These are phyloP conservation scores for Mantis religiosa DNA, from an alignment of 2,888 invertebrate species.

Conservation along the genomic window DNA sequence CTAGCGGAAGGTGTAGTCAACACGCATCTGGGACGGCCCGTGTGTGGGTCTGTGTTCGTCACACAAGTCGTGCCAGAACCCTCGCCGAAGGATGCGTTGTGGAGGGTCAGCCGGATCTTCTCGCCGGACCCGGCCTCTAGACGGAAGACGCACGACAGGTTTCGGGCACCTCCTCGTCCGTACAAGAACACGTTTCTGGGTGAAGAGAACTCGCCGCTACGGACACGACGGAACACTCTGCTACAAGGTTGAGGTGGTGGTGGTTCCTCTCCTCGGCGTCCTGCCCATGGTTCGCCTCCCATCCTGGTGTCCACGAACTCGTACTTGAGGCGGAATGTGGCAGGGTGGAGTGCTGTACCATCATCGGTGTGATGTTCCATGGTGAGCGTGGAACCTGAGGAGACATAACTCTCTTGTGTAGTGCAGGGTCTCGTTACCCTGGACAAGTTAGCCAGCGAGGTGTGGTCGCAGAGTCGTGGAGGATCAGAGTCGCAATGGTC, in stretches of 20 bases:
- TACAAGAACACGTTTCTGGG: constrained; percentile 76
- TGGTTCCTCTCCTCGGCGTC: constrained; percentile 42
- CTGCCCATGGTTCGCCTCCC: constrained; percentile 62
- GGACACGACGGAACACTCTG: constrained; percentile 50
- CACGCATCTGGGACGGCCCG: constrained; percentile 60
- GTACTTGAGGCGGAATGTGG: constrained; percentile 64
- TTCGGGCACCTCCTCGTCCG: constrained; percentile 75
- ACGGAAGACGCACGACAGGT: constrained; percentile 72
- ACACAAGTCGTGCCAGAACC: constrained; percentile 52
- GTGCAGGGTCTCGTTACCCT: constrained; percentile 76
- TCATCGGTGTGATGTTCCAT: constrained; percentile 57
- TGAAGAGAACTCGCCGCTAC: constrained; percentile 59
- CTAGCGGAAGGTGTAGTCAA: constrained; percentile 42
- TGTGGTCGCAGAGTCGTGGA: constrained; percentile 79
- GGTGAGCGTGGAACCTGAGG: constrained; percentile 49
- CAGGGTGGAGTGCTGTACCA: constrained; percentile 77
- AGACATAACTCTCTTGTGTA: constrained; percentile 74
- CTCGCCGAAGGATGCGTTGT: constrained; percentile 70
- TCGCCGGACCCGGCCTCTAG: constrained; percentile 63
- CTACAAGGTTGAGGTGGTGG: constrained; percentile 51
- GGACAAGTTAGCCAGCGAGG: constrained; percentile 66
- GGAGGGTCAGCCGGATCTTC: constrained; percentile 56
- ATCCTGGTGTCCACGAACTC: constrained; percentile 79
- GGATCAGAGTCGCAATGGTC: constrained; percentile 71
- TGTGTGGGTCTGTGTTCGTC: constrained; percentile 68